A percentile compares a stretch with the other conserved stretches of the same genome.
Evolutionary conservation across 2,888 invertebrate genomes (phyloP).

Genomic region (Cybosia mesomella): DNA sequence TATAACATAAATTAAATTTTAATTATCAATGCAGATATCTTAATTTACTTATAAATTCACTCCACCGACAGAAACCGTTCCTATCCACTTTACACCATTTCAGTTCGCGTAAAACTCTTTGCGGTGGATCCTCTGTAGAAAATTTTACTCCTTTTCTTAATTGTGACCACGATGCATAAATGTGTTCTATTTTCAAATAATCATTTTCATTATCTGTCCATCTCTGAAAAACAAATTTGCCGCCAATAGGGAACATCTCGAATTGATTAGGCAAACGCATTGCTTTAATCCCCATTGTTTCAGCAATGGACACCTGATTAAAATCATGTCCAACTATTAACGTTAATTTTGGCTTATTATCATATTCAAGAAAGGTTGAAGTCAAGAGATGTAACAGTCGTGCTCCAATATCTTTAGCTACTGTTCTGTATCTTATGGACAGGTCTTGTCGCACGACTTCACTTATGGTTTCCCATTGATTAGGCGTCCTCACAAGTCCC

Average conservation of each 20-base stretch:
- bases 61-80: conserved; percentile 38
- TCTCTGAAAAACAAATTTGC: conserved; percentile 44
- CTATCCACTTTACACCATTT: conserved; percentile 35
- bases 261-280: conserved; percentile 35
- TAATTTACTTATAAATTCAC: conserved; percentile 1
- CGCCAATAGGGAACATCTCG: conserved; percentile 40
- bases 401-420: conserved; percentile 32
- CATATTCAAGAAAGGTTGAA: conserved; percentile 28
- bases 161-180: conserved; percentile 38
- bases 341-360: conserved; percentile 34
- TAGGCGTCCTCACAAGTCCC: conserved; percentile 35
- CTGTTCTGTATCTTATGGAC: conserved; percentile 34
- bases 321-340: conserved; percentile 44
- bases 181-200: conserved; percentile 44
- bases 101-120: conserved; percentile 33
- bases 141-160: conserved; percentile 30
- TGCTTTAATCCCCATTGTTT: conserved; percentile 27
- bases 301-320: conserved; percentile 32
- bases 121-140: conserved; percentile 24
- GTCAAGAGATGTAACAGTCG: conserved; percentile 31
- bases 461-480: conserved; percentile 34
- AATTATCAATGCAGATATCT: neutral
- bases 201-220: conserved; percentile 39
- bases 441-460: conserved; percentile 36
- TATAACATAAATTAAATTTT: neutral